Percentiles rank a stretch among this genome's conserved stretches.
Evolutionary conservation across 1,140 invertebrate species (phyloP).

Genomic region (Eriosoma lanigerum): DNA sequence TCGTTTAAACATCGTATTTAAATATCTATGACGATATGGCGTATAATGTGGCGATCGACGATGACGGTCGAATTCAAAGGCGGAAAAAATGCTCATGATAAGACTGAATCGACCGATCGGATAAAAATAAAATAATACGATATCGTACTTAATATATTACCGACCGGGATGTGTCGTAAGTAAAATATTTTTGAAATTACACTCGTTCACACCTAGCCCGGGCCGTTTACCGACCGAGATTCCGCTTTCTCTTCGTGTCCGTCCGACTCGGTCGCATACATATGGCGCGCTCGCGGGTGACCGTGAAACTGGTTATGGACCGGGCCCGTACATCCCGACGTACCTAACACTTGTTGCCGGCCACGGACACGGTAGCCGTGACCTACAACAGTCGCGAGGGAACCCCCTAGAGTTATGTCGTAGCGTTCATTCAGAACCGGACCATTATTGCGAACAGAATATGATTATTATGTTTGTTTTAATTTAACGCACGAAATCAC

Average conservation of each 20-base stretch:
- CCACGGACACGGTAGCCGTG: conserved; percentile 14
- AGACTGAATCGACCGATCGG: no score
- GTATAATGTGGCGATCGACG: no score
- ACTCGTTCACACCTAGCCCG: not conserved
- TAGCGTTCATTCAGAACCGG: not conserved
- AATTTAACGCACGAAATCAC: no score
- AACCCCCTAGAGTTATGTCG: not conserved
- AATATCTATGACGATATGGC: no score
- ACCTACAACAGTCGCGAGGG: conserved; percentile 22
- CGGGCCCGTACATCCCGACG: not conserved
- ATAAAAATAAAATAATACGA: not conserved
- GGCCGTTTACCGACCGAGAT: not conserved
- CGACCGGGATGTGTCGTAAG: not conserved
- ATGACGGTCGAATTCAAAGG: no score
- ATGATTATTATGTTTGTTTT: not conserved
- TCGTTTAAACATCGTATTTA: no score
- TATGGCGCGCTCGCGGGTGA: not conserved
- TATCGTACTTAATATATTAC: not conserved
- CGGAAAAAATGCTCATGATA: no score
- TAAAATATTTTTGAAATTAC: conserved; percentile 10
- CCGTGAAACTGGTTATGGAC: conserved; percentile 44
- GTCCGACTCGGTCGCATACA: not conserved
- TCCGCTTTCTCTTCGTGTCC: conserved; percentile 27
- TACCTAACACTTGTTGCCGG: not conserved
- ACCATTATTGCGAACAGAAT: not conserved